Conservation (phyloP, 2,797 vertebrate genomes). For the Xerus rutilus region DNA sequence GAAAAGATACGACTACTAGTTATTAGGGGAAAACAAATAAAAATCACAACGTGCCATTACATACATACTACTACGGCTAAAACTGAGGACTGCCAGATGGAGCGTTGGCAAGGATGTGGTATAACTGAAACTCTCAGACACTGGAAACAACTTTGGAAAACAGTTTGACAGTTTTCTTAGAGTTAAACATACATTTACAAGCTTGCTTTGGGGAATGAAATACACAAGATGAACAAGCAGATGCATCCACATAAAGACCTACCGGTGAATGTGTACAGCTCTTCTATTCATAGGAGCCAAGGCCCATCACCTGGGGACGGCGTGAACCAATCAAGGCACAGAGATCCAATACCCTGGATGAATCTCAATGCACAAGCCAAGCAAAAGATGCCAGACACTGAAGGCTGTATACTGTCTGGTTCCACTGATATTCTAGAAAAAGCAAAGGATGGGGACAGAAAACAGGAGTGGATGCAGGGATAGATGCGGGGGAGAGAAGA, state of each 20-base stretch:
- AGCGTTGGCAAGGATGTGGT: background rate
- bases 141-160: background rate
- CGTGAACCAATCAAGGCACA: rapidly evolving
- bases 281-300: background rate
- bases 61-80: background rate
- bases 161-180: background rate
- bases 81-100: background rate
- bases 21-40: background rate
- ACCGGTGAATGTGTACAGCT: rapidly evolving
- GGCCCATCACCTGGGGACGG: background rate
- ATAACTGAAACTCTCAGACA: background rate
- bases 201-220: background rate
- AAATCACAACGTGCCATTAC: background rate
- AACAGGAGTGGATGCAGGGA: too few species aligned
- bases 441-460: background rate
- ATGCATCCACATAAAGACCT: background rate
- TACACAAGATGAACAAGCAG: background rate
- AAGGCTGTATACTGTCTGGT: rapidly evolving
- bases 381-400: background rate
- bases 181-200: background rate
- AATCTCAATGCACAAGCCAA: background rate
- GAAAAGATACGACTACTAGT: background rate
- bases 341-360: rapidly evolving
- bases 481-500: rapidly evolving
- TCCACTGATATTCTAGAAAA: background rate